Percentiles rank a stretch among this genome's conserved stretches.
These are phyloP conservation scores for Drosophila repletoides DNA, from an alignment of 1,140 invertebrate species.

Conservation along the genomic window DNA sequence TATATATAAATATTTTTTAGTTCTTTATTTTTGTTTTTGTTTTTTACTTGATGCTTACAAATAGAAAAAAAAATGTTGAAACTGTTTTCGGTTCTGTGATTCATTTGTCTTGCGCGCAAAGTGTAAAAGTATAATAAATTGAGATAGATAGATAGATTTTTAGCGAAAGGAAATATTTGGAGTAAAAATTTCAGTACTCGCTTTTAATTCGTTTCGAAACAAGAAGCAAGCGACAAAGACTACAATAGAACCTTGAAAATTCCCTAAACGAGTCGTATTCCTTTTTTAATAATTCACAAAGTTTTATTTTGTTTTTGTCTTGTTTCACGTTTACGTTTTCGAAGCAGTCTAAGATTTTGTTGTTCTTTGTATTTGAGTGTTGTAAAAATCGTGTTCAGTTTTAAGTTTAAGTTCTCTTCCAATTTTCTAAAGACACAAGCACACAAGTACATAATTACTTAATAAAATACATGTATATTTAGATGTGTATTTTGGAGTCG, in stretches of 20 bases:
- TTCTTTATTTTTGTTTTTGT: constrained; percentile 43
- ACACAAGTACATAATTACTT: constrained; percentile 56
- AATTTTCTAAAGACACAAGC: constrained; percentile 39
- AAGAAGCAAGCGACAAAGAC: no score
- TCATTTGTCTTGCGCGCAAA: constrained; percentile 36
- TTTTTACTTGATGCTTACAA: constrained; percentile 16
- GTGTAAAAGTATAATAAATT: constrained; percentile 8
- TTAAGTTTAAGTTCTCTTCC: constrained; percentile 58
- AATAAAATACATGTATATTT: constrained; percentile 19
- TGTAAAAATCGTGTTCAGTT: constrained; percentile 51
- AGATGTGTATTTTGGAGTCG: constrained; percentile 16
- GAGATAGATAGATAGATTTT: background rate
- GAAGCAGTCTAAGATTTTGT: constrained; percentile 81
- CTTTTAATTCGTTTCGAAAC: no score
- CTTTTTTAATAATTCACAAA: constrained; percentile 44
- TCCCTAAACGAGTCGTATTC: constrained; percentile 75
- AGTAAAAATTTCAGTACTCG: constrained; percentile 10
- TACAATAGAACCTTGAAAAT: constrained; percentile 55
- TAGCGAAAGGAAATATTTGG: constrained; percentile 33
- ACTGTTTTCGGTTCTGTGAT: background rate
- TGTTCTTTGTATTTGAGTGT: constrained; percentile 56
- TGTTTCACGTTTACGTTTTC: constrained; percentile 74
- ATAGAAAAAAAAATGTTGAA: constrained; percentile 20
- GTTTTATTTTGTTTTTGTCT: constrained; percentile 28
- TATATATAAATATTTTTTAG: constrained; percentile 49